Conservation (phyloP, 2,797 vertebrate genomes). For the Chaunax sp. region DNA sequence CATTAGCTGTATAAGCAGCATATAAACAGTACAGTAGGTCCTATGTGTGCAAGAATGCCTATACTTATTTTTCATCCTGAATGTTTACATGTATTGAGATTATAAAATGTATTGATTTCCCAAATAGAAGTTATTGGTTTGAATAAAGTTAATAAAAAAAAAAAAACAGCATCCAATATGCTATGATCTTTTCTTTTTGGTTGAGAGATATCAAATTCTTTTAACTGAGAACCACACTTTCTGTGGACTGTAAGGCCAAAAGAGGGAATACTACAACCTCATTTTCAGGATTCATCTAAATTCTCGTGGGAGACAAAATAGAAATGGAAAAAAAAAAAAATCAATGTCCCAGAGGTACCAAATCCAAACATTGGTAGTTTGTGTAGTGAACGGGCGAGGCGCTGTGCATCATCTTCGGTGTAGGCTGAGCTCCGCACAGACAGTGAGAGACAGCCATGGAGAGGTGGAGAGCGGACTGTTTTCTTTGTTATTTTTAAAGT, state of each 20-base stretch:
- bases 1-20: no score
- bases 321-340: background rate
- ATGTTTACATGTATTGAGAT: background rate
- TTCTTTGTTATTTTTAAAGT: conserved; percentile 88
- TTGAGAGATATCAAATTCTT: no score
- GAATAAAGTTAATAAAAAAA: background rate
- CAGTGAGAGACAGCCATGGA: conserved; percentile 83
- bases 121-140: background rate
- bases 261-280: no score
- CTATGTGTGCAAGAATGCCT: no score
- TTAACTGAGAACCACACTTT: no score
- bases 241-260: no score
- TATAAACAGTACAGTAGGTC: no score
- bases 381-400: conserved; percentile 82
- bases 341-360: conserved; percentile 30
- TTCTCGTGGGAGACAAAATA: no score
- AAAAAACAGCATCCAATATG: background rate
- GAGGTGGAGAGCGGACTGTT: conserved; percentile 82
- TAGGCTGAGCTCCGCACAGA: conserved; percentile 66
- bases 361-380: conserved; percentile 64
- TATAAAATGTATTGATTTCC: background rate
- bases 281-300: no score
- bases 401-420: conserved; percentile 77
- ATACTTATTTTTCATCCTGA: no score
- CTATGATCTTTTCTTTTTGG: no score